Evolutionary conservation across 2,113 vertebrate species (phyloP), one percentile per base, ranked within the genome.

Genomic region (Coptodon rendalli): DNA sequence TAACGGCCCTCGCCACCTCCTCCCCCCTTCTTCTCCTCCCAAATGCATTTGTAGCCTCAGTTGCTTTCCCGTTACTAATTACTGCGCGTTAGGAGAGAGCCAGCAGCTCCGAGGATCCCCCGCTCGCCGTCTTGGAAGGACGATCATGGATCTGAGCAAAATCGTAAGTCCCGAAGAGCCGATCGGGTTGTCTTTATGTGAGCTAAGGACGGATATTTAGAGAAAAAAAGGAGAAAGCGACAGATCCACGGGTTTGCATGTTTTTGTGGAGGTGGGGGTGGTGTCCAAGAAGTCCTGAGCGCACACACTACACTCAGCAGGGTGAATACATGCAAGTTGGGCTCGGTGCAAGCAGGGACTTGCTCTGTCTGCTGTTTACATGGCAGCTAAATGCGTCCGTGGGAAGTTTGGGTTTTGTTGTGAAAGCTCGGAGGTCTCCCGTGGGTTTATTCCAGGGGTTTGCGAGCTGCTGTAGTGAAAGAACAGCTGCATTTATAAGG

Each of bases 121-220:
- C 29, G 3, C 86, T 50, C 81, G 0, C 81, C 73, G 81, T 19
- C 38, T 80, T 31, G 24, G 43, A 24, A 29, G 71, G 84, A 89
- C 82, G 3, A 93, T 80, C 89, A 97, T 97, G 96, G 96, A 97
- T 90, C 94, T 95, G 84, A 95, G 93, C 89, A 97, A 97, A 91
- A 97, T 97, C 83, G 96, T 97, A 96, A 94, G 96, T 95, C 83
- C 38, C 14, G 5, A 78, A 9, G 7, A 36, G 27, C 3, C 19
- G 7, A 48, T 81, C 43, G 45, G 31, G 31, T 22, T 31, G 36
- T 14, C 1, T 66, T 59, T 73, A 73, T 80, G 80, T 27, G 17
- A 27, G 45, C 45, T 78, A 31, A 31, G 73, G 27, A 59, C 14
- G 6, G 11, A 13, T 38, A 68, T 38, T 68, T 7, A 19, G 31